Evolutionary conservation across 2,797 vertebrate genomes (phyloP).

Genomic region (Lagorchestes hirsutus): DNA sequence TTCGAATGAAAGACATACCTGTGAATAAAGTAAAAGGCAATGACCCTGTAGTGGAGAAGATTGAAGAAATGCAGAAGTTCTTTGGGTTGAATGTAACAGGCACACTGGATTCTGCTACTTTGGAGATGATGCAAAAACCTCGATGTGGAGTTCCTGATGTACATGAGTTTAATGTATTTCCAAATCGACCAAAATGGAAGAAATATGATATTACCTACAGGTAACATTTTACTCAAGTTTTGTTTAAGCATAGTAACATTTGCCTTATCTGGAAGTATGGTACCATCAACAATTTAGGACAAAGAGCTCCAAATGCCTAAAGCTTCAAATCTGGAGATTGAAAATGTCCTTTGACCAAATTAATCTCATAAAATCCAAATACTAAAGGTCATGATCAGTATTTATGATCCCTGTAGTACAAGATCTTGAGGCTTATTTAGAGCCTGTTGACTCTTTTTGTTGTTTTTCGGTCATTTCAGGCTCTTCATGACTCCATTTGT

Average conservation of each 20-base stretch:
- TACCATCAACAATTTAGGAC: background rate
- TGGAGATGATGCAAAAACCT: slow-evolving; percentile 88
- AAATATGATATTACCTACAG: slow-evolving; percentile 90
- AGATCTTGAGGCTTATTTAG: background rate
- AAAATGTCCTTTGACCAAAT: background rate
- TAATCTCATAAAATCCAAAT: background rate
- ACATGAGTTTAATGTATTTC: slow-evolving; percentile 84
- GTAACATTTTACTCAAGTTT: slow-evolving; percentile 80
- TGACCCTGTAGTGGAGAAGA: slow-evolving; percentile 81
- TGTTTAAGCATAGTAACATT: background rate
- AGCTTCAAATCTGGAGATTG: background rate
- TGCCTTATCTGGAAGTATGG: slow-evolving; percentile 6
- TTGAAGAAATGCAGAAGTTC: slow-evolving; percentile 91
- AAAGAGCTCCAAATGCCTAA: background rate
- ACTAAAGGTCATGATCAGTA: background rate
- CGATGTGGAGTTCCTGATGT: slow-evolving; percentile 91
- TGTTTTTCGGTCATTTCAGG: background rate
- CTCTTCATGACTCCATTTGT: background rate
- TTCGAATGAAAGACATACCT: slow-evolving; percentile 55
- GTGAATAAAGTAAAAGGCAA: slow-evolving; percentile 68
- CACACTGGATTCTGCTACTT: slow-evolving; percentile 83
- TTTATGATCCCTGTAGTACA: background rate
- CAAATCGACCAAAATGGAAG: slow-evolving; percentile 86
- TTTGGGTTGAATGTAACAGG: slow-evolving; percentile 88
- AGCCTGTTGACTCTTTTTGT: background rate